A percentile compares a stretch with the other conserved stretches of the same genome.
These are phyloP conservation scores for Mesocricetus auratus DNA, from an alignment of 2,113 vertebrate genomes.

Conservation along the genomic window DNA sequence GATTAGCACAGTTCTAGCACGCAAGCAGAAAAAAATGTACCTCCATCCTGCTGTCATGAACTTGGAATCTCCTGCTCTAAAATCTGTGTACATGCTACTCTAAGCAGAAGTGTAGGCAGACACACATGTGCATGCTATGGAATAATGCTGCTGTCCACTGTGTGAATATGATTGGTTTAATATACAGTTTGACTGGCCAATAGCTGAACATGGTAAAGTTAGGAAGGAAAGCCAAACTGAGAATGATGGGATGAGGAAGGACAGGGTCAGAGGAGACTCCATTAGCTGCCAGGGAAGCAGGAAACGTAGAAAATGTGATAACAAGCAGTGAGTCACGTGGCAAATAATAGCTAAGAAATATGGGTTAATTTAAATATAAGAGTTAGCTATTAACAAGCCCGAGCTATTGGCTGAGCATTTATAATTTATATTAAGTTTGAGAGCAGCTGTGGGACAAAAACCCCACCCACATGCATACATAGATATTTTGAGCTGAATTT, in stretches of 20 bases:
- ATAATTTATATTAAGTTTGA: not conserved
- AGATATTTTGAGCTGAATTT: not conserved
- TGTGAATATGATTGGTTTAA: not conserved
- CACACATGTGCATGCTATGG: not conserved
- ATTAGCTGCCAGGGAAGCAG: not conserved
- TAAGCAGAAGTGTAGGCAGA: rapidly evolving
- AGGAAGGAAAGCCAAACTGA: not conserved
- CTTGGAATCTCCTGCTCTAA: not conserved
- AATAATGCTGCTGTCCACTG: not conserved
- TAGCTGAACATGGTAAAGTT: not conserved
- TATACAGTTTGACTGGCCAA: not conserved
- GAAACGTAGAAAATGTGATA: not conserved
- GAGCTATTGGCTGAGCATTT: not conserved
- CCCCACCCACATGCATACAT: not conserved
- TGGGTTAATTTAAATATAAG: not conserved
- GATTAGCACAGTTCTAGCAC: not conserved
- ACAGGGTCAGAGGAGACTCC: not conserved
- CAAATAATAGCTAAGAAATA: not conserved
- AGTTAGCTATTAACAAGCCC: not conserved
- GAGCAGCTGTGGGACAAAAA: not conserved
- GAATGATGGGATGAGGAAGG: not conserved
- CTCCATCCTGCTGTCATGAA: not conserved
- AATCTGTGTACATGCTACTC: not conserved
- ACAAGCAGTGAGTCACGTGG: not conserved
- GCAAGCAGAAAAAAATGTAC: not conserved